phyloP scores from a whole-genome alignment of 2,888 invertebrate species.

The Pachymerium ferrugineum region DNA sequence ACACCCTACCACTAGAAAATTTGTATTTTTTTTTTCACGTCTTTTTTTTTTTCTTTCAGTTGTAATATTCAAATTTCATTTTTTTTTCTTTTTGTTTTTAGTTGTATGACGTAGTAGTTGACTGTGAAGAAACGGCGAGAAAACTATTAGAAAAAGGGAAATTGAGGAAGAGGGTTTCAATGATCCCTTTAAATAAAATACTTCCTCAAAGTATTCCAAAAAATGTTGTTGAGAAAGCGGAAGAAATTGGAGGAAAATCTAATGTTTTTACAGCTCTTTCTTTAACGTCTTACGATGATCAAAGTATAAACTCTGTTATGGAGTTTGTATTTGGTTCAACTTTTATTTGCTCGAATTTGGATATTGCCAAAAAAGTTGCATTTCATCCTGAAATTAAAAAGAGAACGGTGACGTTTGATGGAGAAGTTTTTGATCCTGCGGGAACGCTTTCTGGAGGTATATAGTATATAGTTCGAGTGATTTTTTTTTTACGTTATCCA shows the following conservation, averaged over 20 bases:
- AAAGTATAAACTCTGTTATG: slow-evolving; percentile 68
- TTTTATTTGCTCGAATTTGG: slow-evolving; percentile 76
- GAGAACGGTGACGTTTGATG: slow-evolving; percentile 73
- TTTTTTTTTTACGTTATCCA: too few species aligned
- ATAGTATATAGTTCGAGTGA: too few species aligned
- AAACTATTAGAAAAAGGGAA: slow-evolving; percentile 75
- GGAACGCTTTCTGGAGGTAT: slow-evolving; percentile 86
- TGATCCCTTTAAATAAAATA: slow-evolving; percentile 89
- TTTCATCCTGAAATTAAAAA: slow-evolving; percentile 58
- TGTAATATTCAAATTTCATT: not conserved
- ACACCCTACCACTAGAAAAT: not conserved
- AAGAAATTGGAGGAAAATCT: slow-evolving; percentile 67
- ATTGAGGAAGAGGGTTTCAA: slow-evolving; percentile 71
- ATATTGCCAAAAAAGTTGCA: slow-evolving; percentile 71
- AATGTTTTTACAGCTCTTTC: slow-evolving; percentile 77
- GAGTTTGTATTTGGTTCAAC: slow-evolving; percentile 78
- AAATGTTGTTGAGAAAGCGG: slow-evolving; percentile 59
- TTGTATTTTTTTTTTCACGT: too few species aligned
- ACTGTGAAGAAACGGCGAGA: slow-evolving; percentile 77
- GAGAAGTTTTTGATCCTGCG: slow-evolving; percentile 84
- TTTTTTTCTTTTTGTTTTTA: slow-evolving; percentile 47
- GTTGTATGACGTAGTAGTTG: slow-evolving; percentile 86
- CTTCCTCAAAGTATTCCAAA: slow-evolving; percentile 58
- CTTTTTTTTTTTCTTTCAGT: not conserved
- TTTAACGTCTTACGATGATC: slow-evolving; percentile 65